Percentiles rank a stretch among this genome's conserved stretches.
phyloP scores from a whole-genome alignment of 2,113 vertebrate genomes.

The Talpa occidentalis region DNA sequence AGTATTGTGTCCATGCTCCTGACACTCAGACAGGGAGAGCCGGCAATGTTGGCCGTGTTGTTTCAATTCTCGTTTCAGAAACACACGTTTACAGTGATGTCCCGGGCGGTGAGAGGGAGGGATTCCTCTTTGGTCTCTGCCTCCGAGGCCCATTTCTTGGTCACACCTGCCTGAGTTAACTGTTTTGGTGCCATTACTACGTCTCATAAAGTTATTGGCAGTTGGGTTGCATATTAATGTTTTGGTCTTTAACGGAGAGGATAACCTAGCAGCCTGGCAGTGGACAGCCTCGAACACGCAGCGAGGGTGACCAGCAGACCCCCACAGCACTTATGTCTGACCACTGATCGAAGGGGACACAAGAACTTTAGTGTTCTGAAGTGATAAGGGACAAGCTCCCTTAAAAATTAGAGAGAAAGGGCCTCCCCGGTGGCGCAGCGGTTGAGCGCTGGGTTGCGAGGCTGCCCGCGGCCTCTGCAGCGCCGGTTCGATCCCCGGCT shows the following conservation, averaged over 20 bases:
- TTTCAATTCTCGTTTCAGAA: background rate
- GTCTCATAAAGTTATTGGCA: background rate
- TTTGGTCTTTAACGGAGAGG: background rate
- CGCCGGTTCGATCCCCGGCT: too few relatives aligned
- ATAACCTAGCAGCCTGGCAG: background rate
- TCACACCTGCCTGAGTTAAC: background rate
- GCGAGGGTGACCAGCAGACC: too few relatives aligned
- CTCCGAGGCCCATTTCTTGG: background rate
- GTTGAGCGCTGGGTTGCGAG: too few relatives aligned
- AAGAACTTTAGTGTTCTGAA: background rate
- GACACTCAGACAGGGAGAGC: background rate
- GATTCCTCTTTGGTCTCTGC: background rate
- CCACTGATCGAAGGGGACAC: background rate
- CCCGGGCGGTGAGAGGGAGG: background rate
- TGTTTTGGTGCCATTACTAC: background rate
- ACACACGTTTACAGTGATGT: background rate
- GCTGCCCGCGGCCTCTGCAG: too few relatives aligned
- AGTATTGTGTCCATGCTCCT: background rate
- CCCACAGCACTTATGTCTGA: accelerated
- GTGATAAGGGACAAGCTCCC: background rate
- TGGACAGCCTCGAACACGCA: background rate
- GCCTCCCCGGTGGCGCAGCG: too few relatives aligned
- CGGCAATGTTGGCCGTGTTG: background rate
- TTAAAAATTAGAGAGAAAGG: background rate
- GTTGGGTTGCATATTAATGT: background rate